Base-by-base conservation (phyloP, 2,888 invertebrate genomes). In the Cephalotes varians region DNA sequence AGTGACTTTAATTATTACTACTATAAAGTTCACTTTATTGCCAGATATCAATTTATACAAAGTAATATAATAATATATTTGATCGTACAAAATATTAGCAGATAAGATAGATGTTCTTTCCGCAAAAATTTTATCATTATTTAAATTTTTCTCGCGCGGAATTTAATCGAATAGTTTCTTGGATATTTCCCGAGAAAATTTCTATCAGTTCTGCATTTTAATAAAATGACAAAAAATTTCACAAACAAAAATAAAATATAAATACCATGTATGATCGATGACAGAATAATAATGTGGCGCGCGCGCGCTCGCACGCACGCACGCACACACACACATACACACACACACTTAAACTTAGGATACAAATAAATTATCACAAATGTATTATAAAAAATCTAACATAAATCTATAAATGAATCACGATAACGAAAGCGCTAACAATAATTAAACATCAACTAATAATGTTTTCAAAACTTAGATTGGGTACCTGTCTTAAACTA, bases 251-350 rank as follows among this genome's bases (percentile, higher is more conserved):
- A 54, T 31, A 76, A 2, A 65, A 65, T 65, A 54, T 40, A 76
- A 65, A 64, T 40, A 65, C 37, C 6, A 74, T 28, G 28, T 10
- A 7, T 2, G 9, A 54, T 74, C n/a, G 7, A 21, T 64, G n/a
- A 49, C 3, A 37, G 0, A n/a, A n/a, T n/a, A n/a, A n/a, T n/a
- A n/a, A n/a, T n/a, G n/a, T n/a, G n/a, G n/a, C n/a, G n/a, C n/a
- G n/a, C n/a, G n/a, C n/a, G n/a, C n/a, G n/a, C n/a, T n/a, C n/a
- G n/a, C n/a, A n/a, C n/a, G n/a, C n/a, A n/a, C n/a, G n/a, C n/a
- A n/a, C n/a, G n/a, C n/a, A n/a, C n/a, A n/a, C 88, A 90, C 90
- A 91, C 89, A 92, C 91, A 90, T 92, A 91, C 91, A 82, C 82
- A 81, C n/a, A 74, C 76, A 21, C 21, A 40, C 18, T 9, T 25